A percentile compares a stretch with the other conserved stretches of the same genome.
Evolutionary conservation across 2,888 invertebrate species (phyloP).

Genomic region (Syrphus vitripennis): DNA sequence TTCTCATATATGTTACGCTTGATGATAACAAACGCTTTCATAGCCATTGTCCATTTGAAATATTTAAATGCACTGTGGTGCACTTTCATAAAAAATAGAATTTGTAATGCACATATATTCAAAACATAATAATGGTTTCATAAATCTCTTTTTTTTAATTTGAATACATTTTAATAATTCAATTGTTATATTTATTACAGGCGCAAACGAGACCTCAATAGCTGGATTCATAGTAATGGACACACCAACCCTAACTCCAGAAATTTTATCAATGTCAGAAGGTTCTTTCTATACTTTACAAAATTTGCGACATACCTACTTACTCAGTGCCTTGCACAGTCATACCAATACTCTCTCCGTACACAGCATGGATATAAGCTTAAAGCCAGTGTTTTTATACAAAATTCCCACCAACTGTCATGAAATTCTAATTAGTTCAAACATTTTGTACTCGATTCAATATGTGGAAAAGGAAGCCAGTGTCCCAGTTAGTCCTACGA

Average conservation of each 20-base stretch:
- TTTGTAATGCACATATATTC: conserved; percentile 1
- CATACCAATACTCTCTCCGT: conserved; percentile 81
- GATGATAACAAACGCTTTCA: conserved; percentile 9
- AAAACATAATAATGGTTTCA: too few relatives aligned
- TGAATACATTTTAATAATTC: too few relatives aligned
- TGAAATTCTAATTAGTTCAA: conserved; percentile 86
- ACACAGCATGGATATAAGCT: conserved; percentile 85
- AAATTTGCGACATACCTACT: conserved; percentile 79
- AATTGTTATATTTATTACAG: conserved; percentile 73
- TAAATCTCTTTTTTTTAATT: too few relatives aligned
- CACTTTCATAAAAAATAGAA: not conserved
- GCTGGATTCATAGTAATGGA: conserved; percentile 80
- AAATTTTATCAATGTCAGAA: conserved; percentile 77
- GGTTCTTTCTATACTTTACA: conserved; percentile 81
- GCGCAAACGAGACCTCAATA: conserved; percentile 77
- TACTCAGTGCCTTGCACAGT: conserved; percentile 80
- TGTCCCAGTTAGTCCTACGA: conserved; percentile 53
- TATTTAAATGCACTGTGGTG: not conserved
- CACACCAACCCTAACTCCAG: conserved; percentile 79
- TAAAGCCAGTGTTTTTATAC: conserved; percentile 86
- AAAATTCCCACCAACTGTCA: conserved; percentile 85
- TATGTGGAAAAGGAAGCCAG: conserved; percentile 79
- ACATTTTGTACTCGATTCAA: conserved; percentile 84
- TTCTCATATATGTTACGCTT: conserved; percentile 2
- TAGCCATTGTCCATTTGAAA: not conserved